Evolutionary conservation across 1,140 invertebrate genomes (phyloP), one percentile per base, ranked within the genome.

Genomic region (Platorchestia sp.): DNA sequence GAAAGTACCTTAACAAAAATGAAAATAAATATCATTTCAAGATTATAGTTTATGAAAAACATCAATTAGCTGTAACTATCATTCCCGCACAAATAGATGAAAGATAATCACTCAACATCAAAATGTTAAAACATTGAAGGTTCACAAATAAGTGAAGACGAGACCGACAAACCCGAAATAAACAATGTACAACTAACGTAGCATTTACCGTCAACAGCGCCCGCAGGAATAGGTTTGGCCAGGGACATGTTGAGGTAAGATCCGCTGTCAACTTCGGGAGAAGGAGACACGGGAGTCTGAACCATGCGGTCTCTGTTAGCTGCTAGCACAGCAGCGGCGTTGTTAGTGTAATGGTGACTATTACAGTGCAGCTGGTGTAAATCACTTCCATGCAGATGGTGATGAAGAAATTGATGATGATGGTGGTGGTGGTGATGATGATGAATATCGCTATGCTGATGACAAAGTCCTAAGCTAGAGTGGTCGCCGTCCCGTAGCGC

Each of bases 201-300:
- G n/a, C 27, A 1, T 44, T 93, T 93, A 93, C 91, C 91, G 45
- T 93, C 91, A n/a, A 40, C 45, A 40, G 45, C 45, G 40, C 45
- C 47, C 41, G 43, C 40, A n/a, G 91, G 91, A 40, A 93, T 93
- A 44, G 91, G 91, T 47, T 93, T 93, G 45, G 91, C 5, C 41
- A 93, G 91, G 10, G 7, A 47, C 91, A 93, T 93, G 91, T 93
- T 47, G 43, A 93, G 45, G 45, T 93, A 93, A 22, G 36, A 42
- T 6, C 43, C 91, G 10, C 36, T 40, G 0, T 93, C 91, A 0
- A n/a, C 40, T 45, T 45, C 91, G 10, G 41, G 41, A 93, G 41
- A n/a, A 44, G 91, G 91, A 7, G 91, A 93, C 36, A 44, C 41
- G 41, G 45, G 91, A 6, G 45, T 44, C 43, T 44, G 43, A 36